Percentiles rank a stretch among this genome's conserved stretches.
phyloP scores from a whole-genome alignment of 2,797 vertebrate genomes.

The Gymnothorax javanicus region DNA sequence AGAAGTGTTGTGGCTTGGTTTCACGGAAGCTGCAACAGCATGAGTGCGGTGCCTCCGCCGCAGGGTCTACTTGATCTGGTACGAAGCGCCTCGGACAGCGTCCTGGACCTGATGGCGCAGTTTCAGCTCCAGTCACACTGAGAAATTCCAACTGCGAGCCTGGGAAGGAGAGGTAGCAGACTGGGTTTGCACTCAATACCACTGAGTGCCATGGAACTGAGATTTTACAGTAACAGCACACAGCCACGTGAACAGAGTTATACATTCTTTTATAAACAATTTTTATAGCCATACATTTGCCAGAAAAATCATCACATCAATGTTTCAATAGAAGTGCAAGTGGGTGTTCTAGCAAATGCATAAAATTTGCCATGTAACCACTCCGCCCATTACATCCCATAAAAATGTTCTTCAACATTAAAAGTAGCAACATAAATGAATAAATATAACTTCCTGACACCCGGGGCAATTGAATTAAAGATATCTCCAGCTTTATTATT shows the following conservation, averaged over 20 bases:
- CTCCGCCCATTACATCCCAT: not conserved
- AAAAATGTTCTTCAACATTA: not conserved
- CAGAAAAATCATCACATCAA: not conserved
- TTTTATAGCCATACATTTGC: not conserved
- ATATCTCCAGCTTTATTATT: not conserved
- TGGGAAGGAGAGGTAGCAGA: conserved; percentile 48
- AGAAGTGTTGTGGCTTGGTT: conserved; percentile 34
- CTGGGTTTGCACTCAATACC: conserved; percentile 37
- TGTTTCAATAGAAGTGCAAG: not conserved
- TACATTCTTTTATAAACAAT: no score
- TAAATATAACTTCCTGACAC: not conserved
- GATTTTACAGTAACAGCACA: not conserved
- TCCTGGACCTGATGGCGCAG: conserved; percentile 45
- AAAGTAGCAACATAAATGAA: not conserved
- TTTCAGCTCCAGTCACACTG: conserved; percentile 32
- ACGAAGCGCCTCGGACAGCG: conserved; percentile 62
- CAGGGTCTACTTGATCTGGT: conserved; percentile 43
- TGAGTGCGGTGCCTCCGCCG: conserved; percentile 48
- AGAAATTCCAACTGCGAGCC: conserved; percentile 38
- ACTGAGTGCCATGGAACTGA: not conserved
- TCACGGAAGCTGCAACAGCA: conserved; percentile 67
- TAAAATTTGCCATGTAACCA: not conserved
- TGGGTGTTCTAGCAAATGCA: not conserved
- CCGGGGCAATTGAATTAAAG: not conserved
- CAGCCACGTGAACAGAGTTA: not conserved